Base-by-base conservation (phyloP, 2,797 vertebrate genomes). In the Sphaeramia orbicularis region DNA sequence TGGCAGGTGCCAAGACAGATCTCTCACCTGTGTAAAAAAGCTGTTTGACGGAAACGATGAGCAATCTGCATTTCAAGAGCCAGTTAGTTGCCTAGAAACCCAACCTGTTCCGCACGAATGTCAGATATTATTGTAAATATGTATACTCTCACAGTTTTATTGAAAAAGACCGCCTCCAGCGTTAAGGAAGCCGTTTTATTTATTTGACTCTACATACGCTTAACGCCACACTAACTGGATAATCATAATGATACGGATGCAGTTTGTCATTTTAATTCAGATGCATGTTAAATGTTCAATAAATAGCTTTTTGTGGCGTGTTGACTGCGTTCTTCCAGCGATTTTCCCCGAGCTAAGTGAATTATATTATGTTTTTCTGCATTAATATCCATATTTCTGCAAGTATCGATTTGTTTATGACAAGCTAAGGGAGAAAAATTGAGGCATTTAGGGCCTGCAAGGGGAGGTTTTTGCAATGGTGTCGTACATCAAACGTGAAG, bases 21-120 rank as follows among this genome's bases (percentile, higher is more conserved):
- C 27, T 47, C 19, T 76, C 58, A 58, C 61, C 67, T 57, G 35
- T 37, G n/a, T 51, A 32, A 58, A 78, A 78, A 63, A 69, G 18
- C 11, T 21, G 19, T 30, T 68, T 74, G 43, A 83, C 49, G 15
- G 41, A 67, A 66, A 77, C 60, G 11, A 89, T 85, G 48, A 52
- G n/a, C 61, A 61, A 86, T 86, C 74, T 80, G 76, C 81, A 76
- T 83, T 74, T 83, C 57, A 76, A 72, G 63, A 78, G 76, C 50
- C 76, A 71, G 85, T 89, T 92, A 32, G 30, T 32, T 32, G 90
- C 88, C 81, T 81, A 59, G 86, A 84, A 87, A 86, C 86, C 65
- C 38, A 32, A 51, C 16, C 41, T 41, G 48, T 61, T 50, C 55
- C 27, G 14, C 37, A 54, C 6, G 0, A 27, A 10, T 50, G 45